Base-by-base conservation (phyloP, 2,888 invertebrate species). In the Meteorus cinctellus region DNA sequence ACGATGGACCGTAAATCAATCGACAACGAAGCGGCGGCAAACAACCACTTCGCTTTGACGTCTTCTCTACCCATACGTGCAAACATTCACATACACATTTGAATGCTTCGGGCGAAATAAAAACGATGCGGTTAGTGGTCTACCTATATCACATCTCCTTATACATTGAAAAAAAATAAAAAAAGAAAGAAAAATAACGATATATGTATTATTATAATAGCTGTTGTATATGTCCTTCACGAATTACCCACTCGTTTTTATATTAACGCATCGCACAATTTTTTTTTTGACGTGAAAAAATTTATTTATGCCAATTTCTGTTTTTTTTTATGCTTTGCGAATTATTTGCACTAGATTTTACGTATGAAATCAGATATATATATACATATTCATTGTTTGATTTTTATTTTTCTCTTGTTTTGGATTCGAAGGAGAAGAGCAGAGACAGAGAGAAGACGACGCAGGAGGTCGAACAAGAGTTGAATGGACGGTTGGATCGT, bases 1-100 rank as follows among this genome's bases (percentile, higher is more conserved):
- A 65, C 34, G 65, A 84, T 69, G 79, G 79, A 77, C 75, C 84
- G 82, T 87, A 86, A 87, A 87, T 87, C 86, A 86, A 83, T 80
- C 79, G 79, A 81, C 84, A 86, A 87, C 85, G 84, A 86, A 86
- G 81, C 80, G 73, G 77, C 78, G 77, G 70, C 76, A 77, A 76
- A 55, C 19, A 55, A 55, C 19, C 55, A 55, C 19, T 41, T 55
- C 19, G 55, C 79, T 81, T 78, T 80, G 76, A 81, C 80, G 79
- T 80, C 62, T 75, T 65, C 66, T 62, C n/a, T 68, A 72, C 63
- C 63, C 19, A 72, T 34, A 34, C 71, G 63, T 63, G 63, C 66
- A 65, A 60, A 72, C 48, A 31, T 45, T 51, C 34, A 63, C 34
- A 48, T 19, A 55, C 31, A 63, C 27, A 34, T 31, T 8, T 5